These are phyloP conservation scores for Calameuta filiformis DNA, from an alignment of 2,888 invertebrate species.

Conservation along the genomic window DNA sequence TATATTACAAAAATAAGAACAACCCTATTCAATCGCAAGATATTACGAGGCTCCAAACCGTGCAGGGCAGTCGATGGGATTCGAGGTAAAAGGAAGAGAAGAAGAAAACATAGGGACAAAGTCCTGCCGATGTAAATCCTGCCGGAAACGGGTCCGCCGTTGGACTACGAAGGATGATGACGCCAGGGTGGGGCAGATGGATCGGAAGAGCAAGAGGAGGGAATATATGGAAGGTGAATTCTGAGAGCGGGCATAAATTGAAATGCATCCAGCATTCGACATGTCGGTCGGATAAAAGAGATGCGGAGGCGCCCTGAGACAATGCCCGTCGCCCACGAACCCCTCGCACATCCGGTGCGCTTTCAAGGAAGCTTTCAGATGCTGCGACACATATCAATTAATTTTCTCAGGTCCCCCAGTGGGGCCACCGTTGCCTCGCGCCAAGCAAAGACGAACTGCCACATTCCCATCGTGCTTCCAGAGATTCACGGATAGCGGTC, in stretches of 20 bases:
- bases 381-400: slow-evolving; percentile 61
- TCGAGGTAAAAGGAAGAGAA: neutral
- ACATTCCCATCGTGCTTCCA: neutral
- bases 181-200: neutral
- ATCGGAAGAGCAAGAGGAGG: neutral
- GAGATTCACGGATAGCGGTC: neutral
- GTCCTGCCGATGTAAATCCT: neutral
- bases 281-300: slow-evolving; percentile 63
- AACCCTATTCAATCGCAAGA: neutral
- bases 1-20: slow-evolving; percentile 7
- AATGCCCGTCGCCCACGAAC: slow-evolving; percentile 52
- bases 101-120: neutral
- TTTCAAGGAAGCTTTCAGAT: slow-evolving; percentile 59
- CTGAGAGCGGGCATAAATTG: slow-evolving; percentile 52
- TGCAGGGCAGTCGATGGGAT: neutral
- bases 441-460: neutral
- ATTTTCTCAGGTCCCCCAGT: slow-evolving; percentile 39
- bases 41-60: neutral
- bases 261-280: slow-evolving; percentile 61
- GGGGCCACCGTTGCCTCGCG: neutral
- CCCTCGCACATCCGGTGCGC: slow-evolving; percentile 59
- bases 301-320: slow-evolving; percentile 46
- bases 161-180: neutral
- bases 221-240: slow-evolving; percentile 34
- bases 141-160: neutral